A percentile compares a stretch with the other conserved stretches of the same genome.
phyloP scores from a whole-genome alignment of 2,113 vertebrate species.

The Mungos mungo region DNA sequence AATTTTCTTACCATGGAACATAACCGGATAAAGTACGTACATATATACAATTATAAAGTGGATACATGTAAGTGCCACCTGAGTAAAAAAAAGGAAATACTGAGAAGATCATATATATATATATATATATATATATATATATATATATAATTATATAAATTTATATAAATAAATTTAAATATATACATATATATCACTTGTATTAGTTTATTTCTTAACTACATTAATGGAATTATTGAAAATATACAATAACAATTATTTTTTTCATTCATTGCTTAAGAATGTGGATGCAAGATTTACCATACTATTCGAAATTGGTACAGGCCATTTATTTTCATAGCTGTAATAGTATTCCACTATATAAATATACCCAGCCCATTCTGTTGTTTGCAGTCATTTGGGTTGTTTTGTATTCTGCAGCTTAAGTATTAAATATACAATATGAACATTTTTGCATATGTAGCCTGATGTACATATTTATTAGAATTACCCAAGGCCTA shows the following conservation, averaged over 20 bases:
- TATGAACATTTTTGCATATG: not conserved
- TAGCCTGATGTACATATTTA: not conserved
- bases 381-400: not conserved
- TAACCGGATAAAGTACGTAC: not conserved
- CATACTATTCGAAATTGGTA: not conserved
- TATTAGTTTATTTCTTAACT: not conserved
- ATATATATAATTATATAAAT: not conserved
- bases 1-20: not conserved
- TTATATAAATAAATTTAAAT: not conserved
- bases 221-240: not conserved
- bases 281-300: not conserved
- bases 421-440: not conserved
- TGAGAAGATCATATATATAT: not conserved
- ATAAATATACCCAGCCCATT: not conserved
- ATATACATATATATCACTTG: not conserved
- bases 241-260: not conserved
- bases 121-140: not conserved
- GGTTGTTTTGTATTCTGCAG: not conserved
- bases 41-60: not conserved
- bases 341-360: not conserved
- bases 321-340: not conserved
- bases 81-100: not conserved
- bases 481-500: not conserved
- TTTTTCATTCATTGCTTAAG: not conserved
- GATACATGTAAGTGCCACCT: not conserved